Percentiles rank a stretch among this genome's conserved stretches.
These are phyloP conservation scores for Ectemnius lituratus DNA, from an alignment of 2,888 invertebrate genomes.

Conservation along the genomic window DNA sequence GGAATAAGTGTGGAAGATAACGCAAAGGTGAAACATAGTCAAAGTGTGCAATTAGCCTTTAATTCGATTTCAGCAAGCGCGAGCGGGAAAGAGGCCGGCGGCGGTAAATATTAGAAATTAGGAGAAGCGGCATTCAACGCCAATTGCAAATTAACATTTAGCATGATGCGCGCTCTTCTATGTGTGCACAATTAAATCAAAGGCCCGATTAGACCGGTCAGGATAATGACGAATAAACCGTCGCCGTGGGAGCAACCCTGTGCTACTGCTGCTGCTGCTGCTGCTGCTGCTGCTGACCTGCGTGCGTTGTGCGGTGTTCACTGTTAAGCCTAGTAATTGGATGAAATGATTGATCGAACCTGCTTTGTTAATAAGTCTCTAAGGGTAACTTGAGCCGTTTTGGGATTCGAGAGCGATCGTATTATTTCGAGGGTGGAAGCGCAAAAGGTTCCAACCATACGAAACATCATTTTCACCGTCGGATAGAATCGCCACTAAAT, in stretches of 20 bases:
- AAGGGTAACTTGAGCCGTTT: conserved; percentile 49
- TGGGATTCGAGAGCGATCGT: conserved; percentile 46
- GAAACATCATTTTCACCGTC: conserved; percentile 10
- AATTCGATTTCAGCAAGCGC: background rate
- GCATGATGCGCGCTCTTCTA: background rate
- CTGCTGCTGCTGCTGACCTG: too few species aligned
- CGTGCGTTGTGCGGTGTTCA: too few species aligned
- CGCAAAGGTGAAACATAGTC: background rate
- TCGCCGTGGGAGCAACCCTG: background rate
- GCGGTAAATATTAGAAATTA: conserved; percentile 2
- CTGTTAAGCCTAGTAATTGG: conserved; percentile 45
- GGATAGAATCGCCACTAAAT: background rate
- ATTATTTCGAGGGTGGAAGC: conserved; percentile 16
- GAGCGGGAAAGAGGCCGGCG: background rate
- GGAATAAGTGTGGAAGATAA: background rate
- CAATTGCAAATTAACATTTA: background rate
- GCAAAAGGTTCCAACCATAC: conserved; percentile 8
- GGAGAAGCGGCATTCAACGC: background rate
- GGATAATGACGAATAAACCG: conserved; percentile 25
- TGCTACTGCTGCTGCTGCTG: too few species aligned
- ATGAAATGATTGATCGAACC: conserved; percentile 47
- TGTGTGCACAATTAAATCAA: conserved; percentile 15
- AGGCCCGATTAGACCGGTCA: conserved; percentile 1
- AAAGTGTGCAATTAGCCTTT: background rate
- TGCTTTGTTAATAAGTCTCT: conserved; percentile 52